These are phyloP conservation scores for Columbina picui DNA, from an alignment of 2,113 vertebrate genomes.

Conservation along the genomic window DNA sequence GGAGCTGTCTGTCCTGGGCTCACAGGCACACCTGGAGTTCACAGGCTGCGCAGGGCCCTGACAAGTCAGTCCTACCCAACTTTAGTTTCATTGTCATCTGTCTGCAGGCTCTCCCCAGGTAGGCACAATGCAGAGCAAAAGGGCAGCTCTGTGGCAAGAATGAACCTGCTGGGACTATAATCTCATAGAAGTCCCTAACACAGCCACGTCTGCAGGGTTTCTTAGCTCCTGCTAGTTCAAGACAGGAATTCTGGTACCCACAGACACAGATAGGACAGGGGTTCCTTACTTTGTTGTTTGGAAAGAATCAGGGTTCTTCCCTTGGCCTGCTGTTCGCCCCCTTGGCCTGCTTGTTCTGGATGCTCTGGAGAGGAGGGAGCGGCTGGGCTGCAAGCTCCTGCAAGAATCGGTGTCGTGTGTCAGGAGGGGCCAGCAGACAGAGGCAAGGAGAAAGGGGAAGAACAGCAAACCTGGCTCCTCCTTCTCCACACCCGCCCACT, in stretches of 20 bases:
- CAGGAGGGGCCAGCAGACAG: constrained; percentile 13
- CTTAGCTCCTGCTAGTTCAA: not conserved
- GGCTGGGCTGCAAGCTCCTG: not conserved
- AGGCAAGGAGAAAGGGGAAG: not conserved
- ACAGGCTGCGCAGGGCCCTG: not conserved
- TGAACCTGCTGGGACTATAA: not conserved
- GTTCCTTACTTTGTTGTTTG: constrained; percentile 38
- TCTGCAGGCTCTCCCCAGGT: not conserved
- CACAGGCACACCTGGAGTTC: not conserved
- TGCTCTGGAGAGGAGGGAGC: not conserved
- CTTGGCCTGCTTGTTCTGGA: not conserved
- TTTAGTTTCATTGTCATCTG: not conserved
- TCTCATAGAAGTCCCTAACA: not conserved
- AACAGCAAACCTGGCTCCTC: not conserved
- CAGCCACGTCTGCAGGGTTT: not conserved
- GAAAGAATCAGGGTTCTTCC: not conserved
- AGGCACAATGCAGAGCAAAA: not conserved
- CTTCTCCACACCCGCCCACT: not conserved
- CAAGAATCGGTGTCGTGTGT: not conserved
- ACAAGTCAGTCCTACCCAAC: not conserved
- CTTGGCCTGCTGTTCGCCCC: not conserved
- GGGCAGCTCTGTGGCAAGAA: not conserved
- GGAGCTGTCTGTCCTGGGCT: not conserved
- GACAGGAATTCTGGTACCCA: not conserved
- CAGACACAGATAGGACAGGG: not conserved